Evolutionary conservation across 2,888 invertebrate genomes (phyloP).

Genomic region (Drosophila leonis): DNA sequence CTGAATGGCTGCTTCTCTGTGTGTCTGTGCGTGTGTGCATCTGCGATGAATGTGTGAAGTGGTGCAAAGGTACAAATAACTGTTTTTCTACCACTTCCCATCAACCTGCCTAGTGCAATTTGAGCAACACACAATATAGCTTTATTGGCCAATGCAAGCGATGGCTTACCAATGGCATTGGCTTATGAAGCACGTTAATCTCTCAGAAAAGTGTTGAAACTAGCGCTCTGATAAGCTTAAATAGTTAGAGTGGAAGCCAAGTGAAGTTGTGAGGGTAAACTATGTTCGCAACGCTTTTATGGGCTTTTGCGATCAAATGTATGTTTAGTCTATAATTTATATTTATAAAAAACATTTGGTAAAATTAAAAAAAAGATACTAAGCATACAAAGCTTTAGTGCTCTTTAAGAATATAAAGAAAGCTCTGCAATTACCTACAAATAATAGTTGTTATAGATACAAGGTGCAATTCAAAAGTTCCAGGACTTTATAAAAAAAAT

Average conservation of each 20-base stretch:
- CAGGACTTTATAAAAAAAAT: no score
- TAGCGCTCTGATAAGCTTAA: not conserved
- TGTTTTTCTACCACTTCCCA: conserved; percentile 18
- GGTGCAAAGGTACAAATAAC: conserved; percentile 32
- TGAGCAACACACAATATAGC: conserved; percentile 3
- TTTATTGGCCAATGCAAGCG: conserved; percentile 7
- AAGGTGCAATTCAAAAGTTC: no score
- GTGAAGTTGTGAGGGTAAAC: not conserved
- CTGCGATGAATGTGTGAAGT: conserved; percentile 30
- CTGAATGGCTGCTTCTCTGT: conserved; percentile 10
- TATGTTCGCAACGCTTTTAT: not conserved
- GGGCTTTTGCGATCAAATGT: not conserved
- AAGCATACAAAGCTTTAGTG: not conserved
- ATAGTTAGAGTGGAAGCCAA: not conserved
- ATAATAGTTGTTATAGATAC: no score
- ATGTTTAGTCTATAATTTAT: not conserved
- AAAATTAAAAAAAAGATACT: not conserved
- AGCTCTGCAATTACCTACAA: no score
- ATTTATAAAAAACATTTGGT: no score
- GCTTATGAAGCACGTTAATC: conserved; percentile 7
- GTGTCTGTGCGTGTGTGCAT: conserved; percentile 25
- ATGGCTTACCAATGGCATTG: conserved; percentile 26
- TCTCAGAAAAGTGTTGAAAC: not conserved
- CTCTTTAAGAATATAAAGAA: not conserved
- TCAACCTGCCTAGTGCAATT: conserved; percentile 26